Evolutionary conservation across 2,888 invertebrate species (phyloP).

Genomic region (Plagodis pulveraria): DNA sequence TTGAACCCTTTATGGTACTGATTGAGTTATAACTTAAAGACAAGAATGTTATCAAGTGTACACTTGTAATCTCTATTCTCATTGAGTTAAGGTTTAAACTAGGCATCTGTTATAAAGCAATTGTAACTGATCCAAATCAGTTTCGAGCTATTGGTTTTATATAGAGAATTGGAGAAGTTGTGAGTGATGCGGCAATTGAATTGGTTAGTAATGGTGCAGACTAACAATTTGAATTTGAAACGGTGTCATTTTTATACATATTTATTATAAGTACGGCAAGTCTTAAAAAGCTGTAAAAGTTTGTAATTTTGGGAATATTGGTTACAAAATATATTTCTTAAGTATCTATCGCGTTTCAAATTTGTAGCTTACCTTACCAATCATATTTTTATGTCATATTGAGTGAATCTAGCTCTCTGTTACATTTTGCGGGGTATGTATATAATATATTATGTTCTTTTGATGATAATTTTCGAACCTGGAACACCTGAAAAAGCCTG

Average conservation of each 20-base stretch:
- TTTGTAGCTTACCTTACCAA: no score
- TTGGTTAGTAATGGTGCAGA: constrained; percentile 40
- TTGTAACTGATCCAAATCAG: constrained; percentile 66
- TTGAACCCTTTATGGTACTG: constrained; percentile 53
- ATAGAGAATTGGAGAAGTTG: constrained; percentile 49
- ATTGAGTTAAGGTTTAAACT: constrained; percentile 23
- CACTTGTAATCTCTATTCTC: background rate
- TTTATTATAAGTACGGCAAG: background rate
- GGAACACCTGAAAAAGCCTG: no score
- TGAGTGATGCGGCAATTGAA: constrained; percentile 51
- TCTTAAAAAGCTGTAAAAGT: no score
- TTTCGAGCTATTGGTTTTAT: constrained; percentile 54
- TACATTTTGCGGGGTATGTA: no score
- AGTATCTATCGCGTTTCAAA: no score
- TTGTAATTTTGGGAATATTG: no score
- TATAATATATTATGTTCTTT: no score
- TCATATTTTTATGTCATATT: no score
- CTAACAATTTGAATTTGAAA: constrained; percentile 13
- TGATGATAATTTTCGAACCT: no score
- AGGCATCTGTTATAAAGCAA: constrained; percentile 19
- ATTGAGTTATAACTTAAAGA: constrained; percentile 73
- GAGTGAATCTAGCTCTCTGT: no score
- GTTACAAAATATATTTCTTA: no score
- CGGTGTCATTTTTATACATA: background rate
- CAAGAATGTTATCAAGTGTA: constrained; percentile 18